These are phyloP conservation scores for Camarhynchus parvulus DNA, from an alignment of 2,113 vertebrate species.

Conservation along the genomic window DNA sequence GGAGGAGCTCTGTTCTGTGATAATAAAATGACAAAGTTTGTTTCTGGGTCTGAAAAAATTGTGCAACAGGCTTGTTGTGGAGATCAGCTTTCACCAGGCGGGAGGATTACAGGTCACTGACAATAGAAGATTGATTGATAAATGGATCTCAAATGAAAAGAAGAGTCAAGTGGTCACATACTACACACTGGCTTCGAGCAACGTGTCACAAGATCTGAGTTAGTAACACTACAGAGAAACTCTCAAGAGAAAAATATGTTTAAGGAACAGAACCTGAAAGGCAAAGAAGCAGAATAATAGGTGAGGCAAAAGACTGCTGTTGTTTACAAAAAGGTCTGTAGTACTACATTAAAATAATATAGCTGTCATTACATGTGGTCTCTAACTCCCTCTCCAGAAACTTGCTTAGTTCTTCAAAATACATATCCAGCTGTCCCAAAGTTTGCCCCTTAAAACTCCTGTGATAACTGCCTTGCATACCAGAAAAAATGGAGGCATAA, in stretches of 20 bases:
- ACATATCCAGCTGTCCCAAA: not conserved
- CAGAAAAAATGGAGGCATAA: not conserved
- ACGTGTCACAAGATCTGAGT: not conserved
- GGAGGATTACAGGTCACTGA: not conserved
- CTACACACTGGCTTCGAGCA: fast-evolving
- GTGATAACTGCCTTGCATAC: not conserved
- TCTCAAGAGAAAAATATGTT: not conserved
- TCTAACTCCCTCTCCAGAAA: not conserved
- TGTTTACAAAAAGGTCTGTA: not conserved
- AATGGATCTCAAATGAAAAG: not conserved
- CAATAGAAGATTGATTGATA: not conserved
- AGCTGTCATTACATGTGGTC: not conserved
- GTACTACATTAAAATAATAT: not conserved
- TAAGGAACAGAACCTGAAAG: not conserved
- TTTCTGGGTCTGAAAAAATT: not conserved
- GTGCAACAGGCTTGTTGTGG: not conserved
- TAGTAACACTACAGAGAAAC: not conserved
- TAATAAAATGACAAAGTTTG: not conserved
- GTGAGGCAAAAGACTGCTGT: not conserved
- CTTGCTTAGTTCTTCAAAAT: not conserved
- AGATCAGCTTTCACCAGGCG: not conserved
- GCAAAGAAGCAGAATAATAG: not conserved
- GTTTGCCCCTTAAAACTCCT: not conserved
- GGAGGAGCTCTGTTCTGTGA: not conserved
- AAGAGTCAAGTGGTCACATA: not conserved